These are phyloP conservation scores for Listronotus bonariensis DNA, from an alignment of 1,140 invertebrate genomes.

Conservation along the genomic window DNA sequence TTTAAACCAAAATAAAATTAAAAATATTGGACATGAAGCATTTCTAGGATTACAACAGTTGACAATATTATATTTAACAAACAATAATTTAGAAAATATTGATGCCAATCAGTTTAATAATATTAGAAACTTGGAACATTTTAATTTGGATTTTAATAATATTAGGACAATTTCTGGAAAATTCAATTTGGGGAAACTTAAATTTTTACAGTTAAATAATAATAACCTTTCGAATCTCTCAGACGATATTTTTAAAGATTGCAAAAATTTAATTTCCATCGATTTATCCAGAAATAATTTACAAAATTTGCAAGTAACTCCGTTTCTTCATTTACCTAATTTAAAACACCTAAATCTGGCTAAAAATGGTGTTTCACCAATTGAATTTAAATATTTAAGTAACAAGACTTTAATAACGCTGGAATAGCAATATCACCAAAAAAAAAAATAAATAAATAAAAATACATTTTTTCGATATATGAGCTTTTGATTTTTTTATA, in stretches of 20 bases:
- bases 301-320: background rate
- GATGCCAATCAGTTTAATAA: background rate
- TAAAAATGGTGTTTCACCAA: too few species aligned
- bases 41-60: background rate
- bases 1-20: constrained; percentile 1
- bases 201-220: constrained; percentile 6
- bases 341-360: constrained; percentile 1
- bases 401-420: too few species aligned
- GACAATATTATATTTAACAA: background rate
- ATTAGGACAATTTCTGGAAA: background rate
- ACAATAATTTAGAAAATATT: constrained; percentile 5
- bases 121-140: constrained; percentile 1
- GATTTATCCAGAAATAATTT: constrained; percentile 8
- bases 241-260: background rate
- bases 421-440: too few species aligned
- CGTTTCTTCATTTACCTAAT: background rate
- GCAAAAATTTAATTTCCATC: background rate
- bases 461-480: too few species aligned
- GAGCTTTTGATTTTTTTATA: too few species aligned
- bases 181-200: background rate
- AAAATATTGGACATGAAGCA: background rate
- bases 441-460: too few species aligned
- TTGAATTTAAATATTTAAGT: too few species aligned
- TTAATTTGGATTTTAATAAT: constrained; percentile 7
- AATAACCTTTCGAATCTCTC: background rate